Base-by-base conservation (phyloP, 1,140 invertebrate genomes). In the Aporrectodea caliginosa region DNA sequence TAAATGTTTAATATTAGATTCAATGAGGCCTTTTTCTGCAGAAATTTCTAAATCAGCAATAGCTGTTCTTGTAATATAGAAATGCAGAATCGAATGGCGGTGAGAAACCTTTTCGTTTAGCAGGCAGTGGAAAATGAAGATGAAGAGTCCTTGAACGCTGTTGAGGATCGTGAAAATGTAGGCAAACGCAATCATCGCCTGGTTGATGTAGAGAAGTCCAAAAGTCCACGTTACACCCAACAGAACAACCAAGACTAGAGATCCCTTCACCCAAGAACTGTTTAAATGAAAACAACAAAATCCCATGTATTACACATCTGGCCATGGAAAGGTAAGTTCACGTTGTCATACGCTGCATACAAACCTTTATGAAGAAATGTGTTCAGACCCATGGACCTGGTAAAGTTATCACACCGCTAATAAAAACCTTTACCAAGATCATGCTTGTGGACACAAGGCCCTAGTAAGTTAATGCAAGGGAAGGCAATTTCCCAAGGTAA, bases 81-180 rank as follows among this genome's bases (percentile, higher is more conserved):
- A 58, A 6, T 12, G 43, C 22, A 22, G 22, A 58, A 58, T 58
- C n/a, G 43, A 58, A 58, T 58, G 22, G 6, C 43, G 22, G 6
- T 12, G 22, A 58, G 6, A 58, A 58, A 58, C 95, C 91, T 96
- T 96, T 87, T 97, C 95, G 90, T 98, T 97, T 88, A 94, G 93
- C 85, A 98, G 90, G 86, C 95, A 98, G 89, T 97, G 95, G 89
- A 97, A 96, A 81, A 95, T 91, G 89, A 98, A 97, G 84, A 98
- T 97, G 90, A 97, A 96, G 81, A 97, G 90, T 83, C 96, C 96
- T 90, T 97, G 94, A 58, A 97, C 89, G 32, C 93, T 94, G 90
- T 98, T 98, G 78, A 97, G 90, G 81, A 94, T 91, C 22, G 95
- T 94, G 90, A 98, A 98, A 78, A 95, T 91, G 88, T 97, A 98